Conservation (phyloP, 2,888 invertebrate species). For the Himalopsyche japonica region DNA sequence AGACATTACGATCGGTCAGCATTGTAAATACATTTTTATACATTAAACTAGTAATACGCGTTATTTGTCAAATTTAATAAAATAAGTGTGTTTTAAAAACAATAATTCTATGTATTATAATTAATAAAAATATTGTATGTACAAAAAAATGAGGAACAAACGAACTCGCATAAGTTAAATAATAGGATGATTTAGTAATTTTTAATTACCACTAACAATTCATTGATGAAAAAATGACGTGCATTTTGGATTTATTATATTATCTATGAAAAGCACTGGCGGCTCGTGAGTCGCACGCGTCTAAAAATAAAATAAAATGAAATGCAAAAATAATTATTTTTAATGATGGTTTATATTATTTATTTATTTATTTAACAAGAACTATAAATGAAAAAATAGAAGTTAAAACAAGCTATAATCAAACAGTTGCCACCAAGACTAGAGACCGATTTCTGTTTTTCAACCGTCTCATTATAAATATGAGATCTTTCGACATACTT, state of each 20-base stretch:
- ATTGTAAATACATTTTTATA: neutral
- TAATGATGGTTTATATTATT: neutral
- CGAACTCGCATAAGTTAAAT: conserved; percentile 33
- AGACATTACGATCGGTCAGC: neutral
- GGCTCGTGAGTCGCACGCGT: neutral
- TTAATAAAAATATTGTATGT: conserved; percentile 16
- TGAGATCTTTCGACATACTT: conserved; percentile 38
- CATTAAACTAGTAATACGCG: conserved; percentile 37
- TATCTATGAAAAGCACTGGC: neutral
- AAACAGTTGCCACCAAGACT: conserved; percentile 38
- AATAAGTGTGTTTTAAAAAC: conserved; percentile 17
- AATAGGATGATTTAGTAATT: conserved; percentile 35
- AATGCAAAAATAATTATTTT: neutral
- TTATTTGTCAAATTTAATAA: conserved; percentile 31
- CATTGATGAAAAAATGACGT: conserved; percentile 10
- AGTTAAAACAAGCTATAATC: conserved; percentile 22
- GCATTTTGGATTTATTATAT: conserved; percentile 4
- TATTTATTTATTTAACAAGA: conserved; percentile 10
- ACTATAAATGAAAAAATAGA: conserved; percentile 16
- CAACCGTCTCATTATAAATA: conserved; percentile 33
- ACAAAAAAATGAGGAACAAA: conserved; percentile 38
- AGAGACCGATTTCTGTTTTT: conserved; percentile 26
- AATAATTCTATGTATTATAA: neutral
- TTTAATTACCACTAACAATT: conserved; percentile 17
- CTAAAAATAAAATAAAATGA: neutral